Base-by-base conservation (phyloP, 1,140 invertebrate species). In the Anthonomus grandis region DNA sequence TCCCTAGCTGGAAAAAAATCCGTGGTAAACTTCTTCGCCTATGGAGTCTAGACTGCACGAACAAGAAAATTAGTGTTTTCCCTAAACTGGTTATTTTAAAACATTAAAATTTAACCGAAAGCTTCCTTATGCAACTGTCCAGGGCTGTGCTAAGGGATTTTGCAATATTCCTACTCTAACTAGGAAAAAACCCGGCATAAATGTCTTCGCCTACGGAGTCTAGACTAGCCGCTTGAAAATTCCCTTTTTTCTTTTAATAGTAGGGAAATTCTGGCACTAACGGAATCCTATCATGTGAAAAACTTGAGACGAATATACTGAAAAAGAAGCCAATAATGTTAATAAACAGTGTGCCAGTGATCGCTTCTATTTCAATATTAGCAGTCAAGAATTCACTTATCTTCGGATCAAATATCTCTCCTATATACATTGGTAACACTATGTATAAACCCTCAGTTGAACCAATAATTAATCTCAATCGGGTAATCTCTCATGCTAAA, bases 221-320 rank as follows among this genome's bases (percentile, higher is more conserved):
- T n/a, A n/a, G n/a, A n/a, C n/a, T 75, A 0, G 91, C 91, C 39
- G 83, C 81, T 57, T 87, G 82, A 42, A 82, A 78, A 18, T 85
- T 82, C 3, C 79, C 79, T 0, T 86, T 87, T 2, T 85, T 83
- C n/a, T 91, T 82, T 68, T 85, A 89, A 86, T 90, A 95, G 48
- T 90, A 83, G 0, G 93, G 93, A 0, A 92, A 94, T 74, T 96
- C 93, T 0, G 93, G 93, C 42, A 93, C 88, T 17, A 86, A 71
- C 56, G 82, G 79, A 17, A 83, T 65, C 2, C 73, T n/a, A 2
- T 77, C 65, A 19, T 77, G 79, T 47, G 79, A 68, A 0, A 81
- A 50, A 25, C 81, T 78, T 4, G 84, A 70, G 8, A 70, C 67
- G 39, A 72, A 63, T 75, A 76, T 82, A 50, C 71, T 65, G 8